Evolutionary conservation across 2,797 vertebrate genomes (phyloP).

Genomic region (Sarcoramphus papa): DNA sequence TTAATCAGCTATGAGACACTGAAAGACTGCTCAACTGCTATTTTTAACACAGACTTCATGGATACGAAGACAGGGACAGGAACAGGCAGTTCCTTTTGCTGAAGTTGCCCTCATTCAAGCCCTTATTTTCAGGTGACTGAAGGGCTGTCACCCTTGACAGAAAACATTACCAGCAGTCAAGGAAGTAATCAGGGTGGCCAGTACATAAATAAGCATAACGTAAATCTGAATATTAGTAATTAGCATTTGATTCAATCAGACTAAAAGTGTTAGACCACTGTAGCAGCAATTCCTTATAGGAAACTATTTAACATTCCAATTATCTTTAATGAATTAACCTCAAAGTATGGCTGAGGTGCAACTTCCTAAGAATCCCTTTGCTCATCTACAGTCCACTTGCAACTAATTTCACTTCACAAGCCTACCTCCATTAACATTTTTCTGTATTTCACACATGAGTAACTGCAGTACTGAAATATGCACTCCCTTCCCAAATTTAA

Average conservation of each 20-base stretch:
- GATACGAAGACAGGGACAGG: not conserved
- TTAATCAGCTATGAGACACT: not conserved
- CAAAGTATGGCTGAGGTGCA: constrained; percentile 7
- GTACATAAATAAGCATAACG: constrained; percentile 34
- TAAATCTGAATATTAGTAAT: constrained; percentile 50
- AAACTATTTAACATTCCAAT: constrained; percentile 51
- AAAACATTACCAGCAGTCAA: constrained; percentile 8
- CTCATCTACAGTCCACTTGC: constrained; percentile 53
- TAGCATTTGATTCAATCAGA: constrained; percentile 40
- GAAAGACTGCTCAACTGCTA: not conserved
- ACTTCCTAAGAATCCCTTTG: constrained; percentile 32
- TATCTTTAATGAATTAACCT: constrained; percentile 47
- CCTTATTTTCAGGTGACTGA: not conserved
- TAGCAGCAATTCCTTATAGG: not conserved
- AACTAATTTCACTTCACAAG: constrained; percentile 35
- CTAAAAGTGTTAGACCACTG: not conserved
- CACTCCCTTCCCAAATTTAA: constrained; percentile 41
- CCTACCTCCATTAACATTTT: constrained; percentile 51
- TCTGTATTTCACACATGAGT: constrained; percentile 58
- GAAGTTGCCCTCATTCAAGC: not conserved
- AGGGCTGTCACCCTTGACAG: not conserved
- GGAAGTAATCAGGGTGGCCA: constrained; percentile 6
- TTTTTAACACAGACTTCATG: not conserved
- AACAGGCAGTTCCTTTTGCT: not conserved
- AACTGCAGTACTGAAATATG: constrained; percentile 4